Base-by-base conservation (phyloP, 1,140 invertebrate genomes). In the Venturia canescens region DNA sequence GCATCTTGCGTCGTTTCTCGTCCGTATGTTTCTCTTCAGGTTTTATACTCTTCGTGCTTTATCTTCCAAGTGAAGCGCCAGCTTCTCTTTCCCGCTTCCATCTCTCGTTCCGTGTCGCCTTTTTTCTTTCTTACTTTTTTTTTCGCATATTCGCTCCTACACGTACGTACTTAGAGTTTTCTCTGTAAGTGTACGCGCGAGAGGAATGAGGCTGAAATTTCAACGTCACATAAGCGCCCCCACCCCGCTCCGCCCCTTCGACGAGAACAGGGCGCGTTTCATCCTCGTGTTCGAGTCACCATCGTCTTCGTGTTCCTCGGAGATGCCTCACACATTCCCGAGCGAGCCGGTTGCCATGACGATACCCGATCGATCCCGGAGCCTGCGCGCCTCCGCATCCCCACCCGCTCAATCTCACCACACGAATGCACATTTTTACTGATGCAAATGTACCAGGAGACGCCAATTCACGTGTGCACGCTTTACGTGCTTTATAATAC, bases 341-440 rank as follows among this genome's bases (percentile, higher is more conserved):
- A 88, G 85, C 50, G 75, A 88, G 85, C 84, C 84, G 89, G 57
- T 91, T 87, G 88, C 89, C 89, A 91, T 91, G 88, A 85, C 83
- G 88, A 91, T 91, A 86, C 84, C 79, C 86, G 86, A 87, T 90
- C 89, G 85, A 91, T 91, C 82, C 31, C 27, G 81, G 83, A 82
- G 63, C 88, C 87, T 90, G 89, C 89, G 90, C 89, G 57, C 70
- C 76, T 84, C 23, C n/a, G n/a, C n/a, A 60, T n/a, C 57, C 57
- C 16, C 16, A 1, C n/a, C 57, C 18, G 3, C 21, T 60, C 6
- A n/a, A 50, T 66, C 18, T 18, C 29, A 66, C 63, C 11, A 16
- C 63, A 60, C 57, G 3, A 60, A 4, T 16, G 23, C 23, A 60
- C 6, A 21, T 16, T 50, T 11, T 11, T 50, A 50, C 18, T 16